A percentile compares a stretch with the other conserved stretches of the same genome.
Conservation (phyloP, 1,140 invertebrate species). For the Parapsyche elsis region DNA sequence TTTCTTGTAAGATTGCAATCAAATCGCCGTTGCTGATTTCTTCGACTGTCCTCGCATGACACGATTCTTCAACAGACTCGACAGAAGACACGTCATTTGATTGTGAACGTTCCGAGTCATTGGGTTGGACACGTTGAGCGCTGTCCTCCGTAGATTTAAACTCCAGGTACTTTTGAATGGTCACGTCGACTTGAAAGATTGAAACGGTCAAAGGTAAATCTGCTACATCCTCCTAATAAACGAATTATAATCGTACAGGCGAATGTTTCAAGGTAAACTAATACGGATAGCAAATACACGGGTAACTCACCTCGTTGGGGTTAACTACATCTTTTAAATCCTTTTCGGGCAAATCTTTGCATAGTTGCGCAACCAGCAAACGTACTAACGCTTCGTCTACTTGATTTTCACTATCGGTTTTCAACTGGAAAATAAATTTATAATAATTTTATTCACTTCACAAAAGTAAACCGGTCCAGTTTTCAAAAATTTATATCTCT, state of each 20-base stretch:
- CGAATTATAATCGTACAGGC: too few species aligned
- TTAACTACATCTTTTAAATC: slow-evolving; percentile 62
- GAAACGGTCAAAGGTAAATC: slow-evolving; percentile 64
- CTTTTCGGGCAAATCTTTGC: slow-evolving; percentile 64
- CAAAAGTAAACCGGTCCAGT: too few species aligned
- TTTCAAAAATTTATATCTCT: too few species aligned
- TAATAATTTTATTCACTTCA: too few species aligned
- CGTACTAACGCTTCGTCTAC: slow-evolving; percentile 65
- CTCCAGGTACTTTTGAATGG: slow-evolving; percentile 61
- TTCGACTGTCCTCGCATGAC: slow-evolving; percentile 59
- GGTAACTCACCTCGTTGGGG: slow-evolving; percentile 63
- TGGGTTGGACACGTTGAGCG: slow-evolving; percentile 62
- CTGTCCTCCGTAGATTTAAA: slow-evolving; percentile 60
- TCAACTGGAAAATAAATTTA: slow-evolving; percentile 59
- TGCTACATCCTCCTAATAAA: slow-evolving; percentile 62
- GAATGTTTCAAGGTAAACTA: too few species aligned
- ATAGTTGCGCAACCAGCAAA: slow-evolving; percentile 64
- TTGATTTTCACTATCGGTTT: slow-evolving; percentile 60
- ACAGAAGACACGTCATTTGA: slow-evolving; percentile 57
- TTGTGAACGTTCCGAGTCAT: not conserved
- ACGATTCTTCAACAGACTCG: slow-evolving; percentile 54
- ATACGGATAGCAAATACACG: too few species aligned
- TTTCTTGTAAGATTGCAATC: slow-evolving; percentile 61
- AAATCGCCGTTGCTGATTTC: slow-evolving; percentile 59
- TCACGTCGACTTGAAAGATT: slow-evolving; percentile 64